A percentile compares a stretch with the other conserved stretches of the same genome.
Evolutionary conservation across 2,888 invertebrate genomes (phyloP).

Genomic region (Perizoma affinitatum): DNA sequence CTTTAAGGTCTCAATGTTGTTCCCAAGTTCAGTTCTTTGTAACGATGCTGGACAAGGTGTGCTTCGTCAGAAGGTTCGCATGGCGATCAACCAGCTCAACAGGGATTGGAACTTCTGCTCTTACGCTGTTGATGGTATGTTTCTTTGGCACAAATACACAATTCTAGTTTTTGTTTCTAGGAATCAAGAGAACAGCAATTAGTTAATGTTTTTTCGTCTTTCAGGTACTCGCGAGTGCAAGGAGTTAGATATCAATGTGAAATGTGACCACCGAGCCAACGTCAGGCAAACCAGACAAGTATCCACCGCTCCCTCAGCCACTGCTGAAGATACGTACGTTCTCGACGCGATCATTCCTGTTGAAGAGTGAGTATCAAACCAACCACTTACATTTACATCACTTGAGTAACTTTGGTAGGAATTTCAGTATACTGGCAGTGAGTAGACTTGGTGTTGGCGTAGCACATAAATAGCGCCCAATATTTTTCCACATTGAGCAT

Average conservation of each 20-base stretch:
- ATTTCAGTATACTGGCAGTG: constrained; percentile 14
- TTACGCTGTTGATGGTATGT: constrained; percentile 91
- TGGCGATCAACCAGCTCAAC: constrained; percentile 95
- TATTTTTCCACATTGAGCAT: constrained; percentile 44
- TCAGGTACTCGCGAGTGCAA: constrained; percentile 92
- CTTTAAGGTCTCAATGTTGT: constrained; percentile 96
- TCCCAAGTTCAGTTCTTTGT: constrained; percentile 98
- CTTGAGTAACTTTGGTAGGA: constrained; percentile 7
- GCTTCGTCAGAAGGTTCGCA: constrained; percentile 93
- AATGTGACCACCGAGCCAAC: constrained; percentile 92
- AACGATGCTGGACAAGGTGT: constrained; percentile 98
- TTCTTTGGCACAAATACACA: background rate
- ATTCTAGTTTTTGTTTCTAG: too few relatives aligned
- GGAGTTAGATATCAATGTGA: constrained; percentile 94
- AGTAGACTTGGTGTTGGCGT: constrained; percentile 50
- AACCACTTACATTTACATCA: constrained; percentile 2
- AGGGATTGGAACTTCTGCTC: constrained; percentile 99
- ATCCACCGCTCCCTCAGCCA: constrained; percentile 77
- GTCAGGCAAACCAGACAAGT: constrained; percentile 87
- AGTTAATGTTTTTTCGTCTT: too few relatives aligned
- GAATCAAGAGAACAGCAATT: too few relatives aligned
- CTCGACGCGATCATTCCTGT: constrained; percentile 92
- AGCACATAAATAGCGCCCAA: constrained; percentile 30
- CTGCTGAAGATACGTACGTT: constrained; percentile 92
- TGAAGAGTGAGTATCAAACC: constrained; percentile 88